Evolutionary conservation across 2,797 vertebrate species (phyloP).

Genomic region (Urocyon cinereoargenteus): DNA sequence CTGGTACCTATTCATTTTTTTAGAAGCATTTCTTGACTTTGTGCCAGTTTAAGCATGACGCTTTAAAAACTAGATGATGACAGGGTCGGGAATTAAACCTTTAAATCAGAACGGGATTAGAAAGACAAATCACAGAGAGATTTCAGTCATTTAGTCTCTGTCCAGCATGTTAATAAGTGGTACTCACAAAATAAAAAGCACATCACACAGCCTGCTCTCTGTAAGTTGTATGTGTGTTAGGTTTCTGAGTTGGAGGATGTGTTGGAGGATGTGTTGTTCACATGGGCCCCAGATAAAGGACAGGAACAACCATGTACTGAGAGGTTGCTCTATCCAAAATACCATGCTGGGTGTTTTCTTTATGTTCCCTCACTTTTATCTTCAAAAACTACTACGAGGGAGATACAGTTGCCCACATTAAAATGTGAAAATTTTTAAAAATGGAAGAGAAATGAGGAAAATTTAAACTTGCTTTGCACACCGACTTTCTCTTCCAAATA

Average conservation of each 20-base stretch:
- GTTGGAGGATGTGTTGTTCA: not conserved
- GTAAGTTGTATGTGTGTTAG: no score
- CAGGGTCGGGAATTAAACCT: slow-evolving; percentile 82
- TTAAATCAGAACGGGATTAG: slow-evolving; percentile 83
- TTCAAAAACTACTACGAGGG: not conserved
- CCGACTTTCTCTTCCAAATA: not conserved
- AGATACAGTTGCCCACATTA: not conserved
- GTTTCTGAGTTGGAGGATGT: not conserved
- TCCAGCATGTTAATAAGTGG: slow-evolving; percentile 67
- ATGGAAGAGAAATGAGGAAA: not conserved
- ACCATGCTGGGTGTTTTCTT: not conserved
- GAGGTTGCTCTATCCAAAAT: not conserved
- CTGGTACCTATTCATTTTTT: slow-evolving; percentile 85
- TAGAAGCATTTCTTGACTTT: slow-evolving; percentile 79
- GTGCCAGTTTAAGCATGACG: slow-evolving; percentile 79
- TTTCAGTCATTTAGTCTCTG: slow-evolving; percentile 70
- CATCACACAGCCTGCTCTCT: not conserved
- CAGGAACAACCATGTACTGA: fast-evolving
- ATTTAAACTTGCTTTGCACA: not conserved
- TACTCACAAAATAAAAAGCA: slow-evolving; percentile 3
- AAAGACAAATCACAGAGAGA: slow-evolving; percentile 76
- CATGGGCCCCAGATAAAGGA: not conserved
- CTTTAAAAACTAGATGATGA: slow-evolving; percentile 80
- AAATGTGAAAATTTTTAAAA: not conserved
- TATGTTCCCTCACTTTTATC: not conserved